Conservation (phyloP, 2,888 invertebrate species). For the Lucinisca nassula region DNA sequence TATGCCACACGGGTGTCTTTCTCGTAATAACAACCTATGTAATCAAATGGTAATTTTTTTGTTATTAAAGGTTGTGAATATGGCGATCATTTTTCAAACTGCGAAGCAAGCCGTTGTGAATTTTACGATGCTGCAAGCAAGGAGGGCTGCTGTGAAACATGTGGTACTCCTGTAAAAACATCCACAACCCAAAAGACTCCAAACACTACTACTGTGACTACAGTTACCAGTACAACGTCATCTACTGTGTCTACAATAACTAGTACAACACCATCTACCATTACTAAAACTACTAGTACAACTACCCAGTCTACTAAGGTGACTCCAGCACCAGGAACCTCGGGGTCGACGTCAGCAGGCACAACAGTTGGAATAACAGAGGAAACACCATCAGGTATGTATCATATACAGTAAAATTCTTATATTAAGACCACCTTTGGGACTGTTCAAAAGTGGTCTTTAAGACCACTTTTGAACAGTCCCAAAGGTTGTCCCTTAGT, state of each 20-base stretch:
- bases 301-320: constrained; percentile 12
- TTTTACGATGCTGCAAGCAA: constrained; percentile 11
- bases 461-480: too few species aligned
- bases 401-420: too few species aligned
- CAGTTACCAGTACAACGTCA: constrained; percentile 3
- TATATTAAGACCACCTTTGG: too few species aligned
- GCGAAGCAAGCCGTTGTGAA: constrained; percentile 47
- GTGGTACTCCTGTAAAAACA: constrained; percentile 38
- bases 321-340: constrained; percentile 12
- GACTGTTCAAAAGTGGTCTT: too few species aligned
- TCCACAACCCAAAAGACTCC: constrained; percentile 22
- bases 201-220: background rate
- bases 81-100: constrained; percentile 73
- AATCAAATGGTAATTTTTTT: background rate
- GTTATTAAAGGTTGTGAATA: constrained; percentile 72
- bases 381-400: background rate
- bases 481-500: too few species aligned
- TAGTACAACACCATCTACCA: constrained; percentile 22
- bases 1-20: too few species aligned
- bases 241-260: constrained; percentile 31
- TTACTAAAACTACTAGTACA: constrained; percentile 16
- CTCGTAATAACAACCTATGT: too few species aligned
- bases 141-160: constrained; percentile 62
- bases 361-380: background rate
- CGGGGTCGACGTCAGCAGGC: constrained; percentile 2